Percentiles rank a stretch among this genome's conserved stretches.
These are phyloP conservation scores for Tubiluchus corallicola DNA, from an alignment of 2,888 invertebrate genomes.

Conservation along the genomic window DNA sequence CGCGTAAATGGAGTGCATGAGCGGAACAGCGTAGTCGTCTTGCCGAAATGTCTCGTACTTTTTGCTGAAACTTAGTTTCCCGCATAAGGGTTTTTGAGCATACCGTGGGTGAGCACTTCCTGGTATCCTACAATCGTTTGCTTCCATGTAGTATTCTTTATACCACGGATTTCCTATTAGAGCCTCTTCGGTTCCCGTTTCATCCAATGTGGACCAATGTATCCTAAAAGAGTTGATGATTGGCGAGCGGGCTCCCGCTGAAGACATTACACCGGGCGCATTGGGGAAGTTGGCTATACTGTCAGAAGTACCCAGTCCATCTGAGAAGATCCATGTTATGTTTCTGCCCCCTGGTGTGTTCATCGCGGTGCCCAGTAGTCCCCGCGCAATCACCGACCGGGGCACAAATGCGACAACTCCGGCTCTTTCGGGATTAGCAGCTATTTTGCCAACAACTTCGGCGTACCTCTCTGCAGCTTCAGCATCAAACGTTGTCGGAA, in stretches of 20 bases:
- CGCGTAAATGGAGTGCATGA: neutral
- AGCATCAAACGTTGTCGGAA: neutral
- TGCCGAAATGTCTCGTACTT: neutral
- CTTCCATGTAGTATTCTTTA: neutral
- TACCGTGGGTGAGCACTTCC: neutral
- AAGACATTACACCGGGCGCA: neutral
- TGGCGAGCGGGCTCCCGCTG: neutral
- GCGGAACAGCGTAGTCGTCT: neutral
- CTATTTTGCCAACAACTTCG: neutral
- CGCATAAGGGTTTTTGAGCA: neutral
- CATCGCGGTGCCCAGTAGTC: neutral
- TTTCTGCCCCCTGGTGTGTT: neutral
- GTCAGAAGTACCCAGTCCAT: neutral
- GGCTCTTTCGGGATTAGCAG: neutral
- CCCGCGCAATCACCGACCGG: neutral
- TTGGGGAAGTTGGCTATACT: neutral
- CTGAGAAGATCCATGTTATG: neutral
- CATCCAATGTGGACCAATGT: neutral
- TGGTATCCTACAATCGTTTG: neutral
- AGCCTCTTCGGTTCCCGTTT: neutral
- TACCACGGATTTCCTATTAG: neutral
- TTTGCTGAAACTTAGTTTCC: neutral
- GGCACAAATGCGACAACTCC: constrained; percentile 1
- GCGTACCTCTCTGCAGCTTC: neutral
- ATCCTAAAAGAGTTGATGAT: neutral